Conservation (phyloP, 2,797 vertebrate species). For the Hoplostethus atlanticus region DNA sequence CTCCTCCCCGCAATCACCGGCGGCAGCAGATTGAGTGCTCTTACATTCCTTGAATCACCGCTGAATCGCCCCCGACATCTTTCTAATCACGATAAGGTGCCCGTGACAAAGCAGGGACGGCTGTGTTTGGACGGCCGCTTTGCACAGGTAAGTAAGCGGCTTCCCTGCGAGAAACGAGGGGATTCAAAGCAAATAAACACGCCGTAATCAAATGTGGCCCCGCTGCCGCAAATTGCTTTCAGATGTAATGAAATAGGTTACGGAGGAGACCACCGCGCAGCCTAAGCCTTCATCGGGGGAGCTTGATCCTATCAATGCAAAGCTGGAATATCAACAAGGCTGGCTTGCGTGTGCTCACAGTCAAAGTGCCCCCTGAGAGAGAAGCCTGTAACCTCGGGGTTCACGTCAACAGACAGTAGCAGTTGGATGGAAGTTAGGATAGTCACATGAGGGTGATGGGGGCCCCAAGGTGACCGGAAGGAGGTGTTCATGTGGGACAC, state of each 20-base stretch:
- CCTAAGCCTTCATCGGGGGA: slow-evolving; percentile 61
- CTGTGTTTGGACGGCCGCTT: slow-evolving; percentile 54
- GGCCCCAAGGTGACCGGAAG: slow-evolving; percentile 41
- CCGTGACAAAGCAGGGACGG: slow-evolving; percentile 39
- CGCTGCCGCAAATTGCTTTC: slow-evolving; percentile 70
- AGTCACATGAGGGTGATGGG: slow-evolving; percentile 37
- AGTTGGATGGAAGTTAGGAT: slow-evolving; percentile 42
- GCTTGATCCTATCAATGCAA: slow-evolving; percentile 63
- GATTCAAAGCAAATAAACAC: slow-evolving; percentile 73
- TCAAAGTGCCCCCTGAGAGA: slow-evolving; percentile 37
- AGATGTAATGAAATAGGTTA: slow-evolving; percentile 71
- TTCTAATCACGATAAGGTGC: slow-evolving; percentile 45
- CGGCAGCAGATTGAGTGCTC: slow-evolving; percentile 19
- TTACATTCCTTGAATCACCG: slow-evolving; percentile 35
- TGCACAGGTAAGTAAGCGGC: slow-evolving; percentile 69
- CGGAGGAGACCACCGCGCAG: slow-evolving; percentile 47
- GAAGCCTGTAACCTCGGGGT: slow-evolving; percentile 43
- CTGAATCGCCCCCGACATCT: slow-evolving; percentile 33
- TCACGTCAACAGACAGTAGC: slow-evolving; percentile 37
- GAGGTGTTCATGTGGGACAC: no score
- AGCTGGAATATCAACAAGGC: slow-evolving; percentile 65
- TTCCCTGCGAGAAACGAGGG: slow-evolving; percentile 57
- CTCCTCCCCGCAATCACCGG: slow-evolving; percentile 1
- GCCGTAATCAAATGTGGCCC: slow-evolving; percentile 63
- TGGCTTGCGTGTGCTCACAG: slow-evolving; percentile 43